A percentile compares a stretch with the other conserved stretches of the same genome.
Conservation (phyloP, 2,113 vertebrate species). For the Corvus cornix region DNA sequence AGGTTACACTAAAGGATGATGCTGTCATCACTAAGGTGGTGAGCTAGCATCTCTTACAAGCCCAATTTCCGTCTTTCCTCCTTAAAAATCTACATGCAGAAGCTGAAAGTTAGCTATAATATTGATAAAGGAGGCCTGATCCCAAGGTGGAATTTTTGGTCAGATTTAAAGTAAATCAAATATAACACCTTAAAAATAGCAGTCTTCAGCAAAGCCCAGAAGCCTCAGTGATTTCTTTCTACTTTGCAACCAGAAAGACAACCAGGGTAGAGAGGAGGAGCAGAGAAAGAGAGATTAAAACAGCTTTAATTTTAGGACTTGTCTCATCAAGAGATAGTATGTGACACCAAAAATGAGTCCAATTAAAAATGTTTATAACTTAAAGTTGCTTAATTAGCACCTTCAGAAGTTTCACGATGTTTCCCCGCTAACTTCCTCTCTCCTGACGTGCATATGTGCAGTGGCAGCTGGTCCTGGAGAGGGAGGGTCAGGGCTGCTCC, state of each 20-base stretch:
- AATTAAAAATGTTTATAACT: slow-evolving; percentile 39
- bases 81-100: slow-evolving; percentile 8
- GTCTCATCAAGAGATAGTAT: slow-evolving; percentile 16
- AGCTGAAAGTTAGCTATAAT: background rate
- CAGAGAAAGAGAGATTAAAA: slow-evolving; percentile 14
- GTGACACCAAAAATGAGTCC: slow-evolving; percentile 35
- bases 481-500: background rate
- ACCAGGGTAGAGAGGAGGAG: background rate
- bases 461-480: background rate
- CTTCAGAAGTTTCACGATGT: background rate
- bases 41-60: background rate
- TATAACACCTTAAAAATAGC: slow-evolving; percentile 49
- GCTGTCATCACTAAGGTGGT: background rate
- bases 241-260: slow-evolving; percentile 26
- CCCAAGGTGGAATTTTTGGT: background rate
- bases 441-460: background rate
- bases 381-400: slow-evolving; percentile 35
- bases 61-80: background rate
- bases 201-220: slow-evolving; percentile 7
- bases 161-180: slow-evolving; percentile 44
- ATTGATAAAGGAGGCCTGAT: slow-evolving; percentile 24
- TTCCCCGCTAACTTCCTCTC: background rate
- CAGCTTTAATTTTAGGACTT: slow-evolving; percentile 50
- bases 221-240: slow-evolving; percentile 14
- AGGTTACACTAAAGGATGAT: background rate